Evolutionary conservation across 2,797 vertebrate genomes (phyloP), one percentile per base, ranked within the genome.

Genomic region (Cheirogaleus major): DNA sequence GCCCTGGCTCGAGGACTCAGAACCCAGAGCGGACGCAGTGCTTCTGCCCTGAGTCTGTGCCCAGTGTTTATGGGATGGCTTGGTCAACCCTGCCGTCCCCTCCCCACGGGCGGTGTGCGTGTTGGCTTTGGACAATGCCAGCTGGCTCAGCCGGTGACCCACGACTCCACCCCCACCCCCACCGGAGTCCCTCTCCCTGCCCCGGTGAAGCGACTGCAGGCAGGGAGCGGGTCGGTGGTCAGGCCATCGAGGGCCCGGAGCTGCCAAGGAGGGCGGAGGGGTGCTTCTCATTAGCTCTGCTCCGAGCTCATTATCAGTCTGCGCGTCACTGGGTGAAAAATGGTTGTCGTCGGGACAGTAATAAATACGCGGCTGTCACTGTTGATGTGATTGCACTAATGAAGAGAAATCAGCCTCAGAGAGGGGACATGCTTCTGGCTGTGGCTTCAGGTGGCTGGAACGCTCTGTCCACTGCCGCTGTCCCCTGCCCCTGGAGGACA

Each of bases 331-430:
- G 98, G 97, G 98, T 98, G 98, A 98, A 95, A 98, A 98, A 96
- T 61, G 95, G 96, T 92, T 96, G 89, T 97, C 79, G 57, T 95
- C 75, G 17, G 98, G 91, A 84, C 61, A 1, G 97, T 95, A 87
- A 97, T 98, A 98, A 98, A 98, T 98, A 86, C 87, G 63, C 86
- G 8, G 95, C 98, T 98, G 98, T 98, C 99, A 98, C 95, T 0
- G 79, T 91, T 98, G 98, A 99, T 98, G 97, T 98, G 98, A 98
- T 99, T 41, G 98, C 65, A 82, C 93, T 99, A 99, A 99, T 91
- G 97, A 98, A 97, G 97, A 98, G 94, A 4, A 32, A 96, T 38
- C 96, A 73, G 90, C 88, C 91, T 18, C 41, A 63, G 38, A 7
- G 20, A 76, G 91, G 35, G 45, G 79, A 41, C 69, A 20, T 1